Base-by-base conservation (phyloP, 2,113 vertebrate species). In the Paramormyrops kingsleyae region DNA sequence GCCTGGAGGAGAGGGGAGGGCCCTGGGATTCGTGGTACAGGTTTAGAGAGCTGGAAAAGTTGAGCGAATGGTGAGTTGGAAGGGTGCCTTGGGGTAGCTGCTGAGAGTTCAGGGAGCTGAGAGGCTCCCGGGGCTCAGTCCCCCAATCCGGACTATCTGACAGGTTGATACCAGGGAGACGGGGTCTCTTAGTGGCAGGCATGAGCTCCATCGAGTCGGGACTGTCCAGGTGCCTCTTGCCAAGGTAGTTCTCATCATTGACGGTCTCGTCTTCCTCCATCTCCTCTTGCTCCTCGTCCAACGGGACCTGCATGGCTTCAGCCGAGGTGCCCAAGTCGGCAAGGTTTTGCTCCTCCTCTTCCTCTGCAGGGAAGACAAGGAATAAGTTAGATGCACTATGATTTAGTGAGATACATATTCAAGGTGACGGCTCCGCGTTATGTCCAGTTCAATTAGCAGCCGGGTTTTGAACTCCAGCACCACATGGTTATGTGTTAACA, bases 251-350 rank as follows among this genome's bases (percentile, higher is more conserved):
- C 95, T 99, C 99, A 92, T 99, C 98, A 62, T 99, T 99, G 92
- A 99, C 97, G 0, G 97, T 91, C 92, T 99, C 98, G 46, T 99
- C 97, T 66, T 98, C 98, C 70, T 99, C 98, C 93, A 98, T 92
- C 85, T 99, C 98, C 89, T 99, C 98, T 90, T 96, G 98, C 12
- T 97, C 97, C 90, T 97, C 97, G 66, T 98, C 98, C 94, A 99
- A 89, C 8, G 98, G 97, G 90, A 99, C 98, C 88, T 99, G 99
- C 99, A 99, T 99, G 90, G 99, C 98, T 94, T 99, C 99, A 7
- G 99, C 98, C 52, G 99, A 99, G 4, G 98, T 99, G 59, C 99
- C 99, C 91, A 98, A 98, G 95, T 99, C 99, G 0, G 97, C 95
- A 56, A 96, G 97, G 74, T 97, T 98, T 90, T 98, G 98, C 83